These are phyloP conservation scores for Bergia puertoricense DNA, from an alignment of 92 coral and sea anemone species.

Conservation along the genomic window DNA sequence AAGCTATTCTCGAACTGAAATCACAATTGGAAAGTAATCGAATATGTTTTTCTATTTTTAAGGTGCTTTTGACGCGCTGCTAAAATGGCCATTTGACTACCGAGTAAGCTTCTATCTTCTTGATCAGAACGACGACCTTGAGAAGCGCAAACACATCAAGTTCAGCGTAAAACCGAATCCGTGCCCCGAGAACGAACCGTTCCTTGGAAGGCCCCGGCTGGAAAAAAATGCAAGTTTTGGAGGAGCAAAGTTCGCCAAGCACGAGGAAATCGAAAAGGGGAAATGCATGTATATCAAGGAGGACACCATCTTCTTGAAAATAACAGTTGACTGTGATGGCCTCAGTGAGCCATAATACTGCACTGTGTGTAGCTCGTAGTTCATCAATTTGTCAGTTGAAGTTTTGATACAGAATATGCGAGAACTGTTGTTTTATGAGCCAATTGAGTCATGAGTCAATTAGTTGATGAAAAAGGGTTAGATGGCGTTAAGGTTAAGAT, in stretches of 20 bases:
- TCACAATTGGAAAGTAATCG: neutral
- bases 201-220: constrained; percentile 93
- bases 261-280: constrained; percentile 89
- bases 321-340: constrained; percentile 89
- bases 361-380: neutral
- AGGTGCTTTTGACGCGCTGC: constrained; percentile 90
- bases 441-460: neutral
- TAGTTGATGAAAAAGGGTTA: neutral
- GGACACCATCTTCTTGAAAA: constrained; percentile 84
- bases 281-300: constrained; percentile 71
- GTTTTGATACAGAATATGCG: constrained; percentile 12
- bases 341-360: constrained; percentile 77
- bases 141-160: constrained; percentile 89
- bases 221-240: constrained; percentile 99
- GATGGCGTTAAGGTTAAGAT: too few species aligned
- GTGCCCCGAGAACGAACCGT: constrained; percentile 90
- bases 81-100: constrained; percentile 98
- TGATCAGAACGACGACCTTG: constrained; percentile 77
- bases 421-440: neutral
- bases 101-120: constrained; percentile 87
- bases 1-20: neutral
- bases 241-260: constrained; percentile 93
- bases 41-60: neutral
- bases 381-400: constrained; percentile 7
- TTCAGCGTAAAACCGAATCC: constrained; percentile 98